Evolutionary conservation across 92 coral and sea anemone genomes (phyloP).

Genomic region (Heteractis magnifica): DNA sequence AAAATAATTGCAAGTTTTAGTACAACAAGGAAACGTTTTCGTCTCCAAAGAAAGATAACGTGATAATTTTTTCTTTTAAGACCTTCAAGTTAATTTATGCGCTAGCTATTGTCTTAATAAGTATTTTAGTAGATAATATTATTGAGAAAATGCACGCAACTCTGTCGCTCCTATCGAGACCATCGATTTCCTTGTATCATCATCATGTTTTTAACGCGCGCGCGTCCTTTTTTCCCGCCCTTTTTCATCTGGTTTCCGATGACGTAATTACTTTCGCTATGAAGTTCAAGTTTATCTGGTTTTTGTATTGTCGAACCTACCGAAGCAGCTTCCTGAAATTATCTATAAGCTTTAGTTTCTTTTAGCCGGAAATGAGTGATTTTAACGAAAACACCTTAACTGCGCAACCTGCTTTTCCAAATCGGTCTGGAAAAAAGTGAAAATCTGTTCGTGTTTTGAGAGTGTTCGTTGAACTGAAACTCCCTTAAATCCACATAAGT

Average conservation of each 20-base stretch:
- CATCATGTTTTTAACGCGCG: background rate
- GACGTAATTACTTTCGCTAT: conserved; percentile 5
- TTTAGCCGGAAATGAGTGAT: background rate
- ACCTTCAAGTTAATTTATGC: background rate
- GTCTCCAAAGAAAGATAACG: background rate
- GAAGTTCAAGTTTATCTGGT: conserved; percentile 9
- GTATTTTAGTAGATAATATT: background rate
- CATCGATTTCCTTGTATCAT: background rate
- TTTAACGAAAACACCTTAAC: background rate
- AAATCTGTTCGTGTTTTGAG: background rate
- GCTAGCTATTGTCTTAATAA: background rate
- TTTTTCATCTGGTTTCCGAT: conserved; percentile 17
- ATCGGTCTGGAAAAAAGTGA: background rate
- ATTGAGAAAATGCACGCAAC: background rate
- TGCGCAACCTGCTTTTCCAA: background rate
- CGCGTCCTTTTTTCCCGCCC: conserved; percentile 1
- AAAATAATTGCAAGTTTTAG: background rate
- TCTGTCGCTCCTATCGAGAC: background rate
- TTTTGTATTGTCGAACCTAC: background rate
- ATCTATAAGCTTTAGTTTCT: conserved; percentile 2
- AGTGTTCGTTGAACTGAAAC: background rate
- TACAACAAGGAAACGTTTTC: background rate
- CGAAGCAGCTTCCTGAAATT: conserved; percentile 3
- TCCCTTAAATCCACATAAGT: background rate
- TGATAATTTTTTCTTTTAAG: background rate